These are phyloP conservation scores for Prionace glauca DNA, from an alignment of 2,797 vertebrate species.

Conservation along the genomic window DNA sequence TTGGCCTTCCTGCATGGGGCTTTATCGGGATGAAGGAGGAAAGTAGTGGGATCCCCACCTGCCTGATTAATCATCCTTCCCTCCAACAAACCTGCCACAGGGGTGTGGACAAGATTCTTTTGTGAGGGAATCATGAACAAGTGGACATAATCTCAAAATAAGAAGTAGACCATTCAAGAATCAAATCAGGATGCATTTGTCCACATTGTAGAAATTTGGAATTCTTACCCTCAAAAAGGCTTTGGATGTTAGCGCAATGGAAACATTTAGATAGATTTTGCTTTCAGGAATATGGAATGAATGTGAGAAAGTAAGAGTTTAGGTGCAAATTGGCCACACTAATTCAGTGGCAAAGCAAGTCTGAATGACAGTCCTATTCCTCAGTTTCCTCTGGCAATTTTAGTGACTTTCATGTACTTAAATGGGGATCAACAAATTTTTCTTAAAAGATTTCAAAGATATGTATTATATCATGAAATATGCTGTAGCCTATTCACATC, in stretches of 20 bases:
- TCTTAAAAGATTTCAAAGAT: neutral
- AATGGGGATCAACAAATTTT: neutral
- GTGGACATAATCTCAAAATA: neutral
- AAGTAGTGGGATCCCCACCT: too few species aligned
- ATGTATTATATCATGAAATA: neutral
- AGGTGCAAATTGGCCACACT: neutral
- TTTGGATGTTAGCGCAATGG: neutral
- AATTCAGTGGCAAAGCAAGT: neutral
- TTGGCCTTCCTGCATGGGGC: too few species aligned
- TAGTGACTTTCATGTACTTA: neutral
- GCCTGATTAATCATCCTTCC: too few species aligned
- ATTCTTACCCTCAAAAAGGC: neutral
- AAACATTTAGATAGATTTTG: neutral
- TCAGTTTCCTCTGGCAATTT: neutral
- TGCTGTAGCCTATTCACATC: neutral
- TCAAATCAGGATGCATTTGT: neutral
- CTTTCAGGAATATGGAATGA: neutral
- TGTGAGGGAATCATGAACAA: neutral
- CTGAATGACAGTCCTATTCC: neutral
- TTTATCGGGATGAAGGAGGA: too few species aligned
- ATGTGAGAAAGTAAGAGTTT: neutral
- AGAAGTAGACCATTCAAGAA: neutral
- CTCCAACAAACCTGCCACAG: too few species aligned
- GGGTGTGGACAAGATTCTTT: too few species aligned
- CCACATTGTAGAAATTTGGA: neutral